Evolutionary conservation across 2,797 vertebrate genomes (phyloP).

Genomic region (Thalassophryne amazonica): DNA sequence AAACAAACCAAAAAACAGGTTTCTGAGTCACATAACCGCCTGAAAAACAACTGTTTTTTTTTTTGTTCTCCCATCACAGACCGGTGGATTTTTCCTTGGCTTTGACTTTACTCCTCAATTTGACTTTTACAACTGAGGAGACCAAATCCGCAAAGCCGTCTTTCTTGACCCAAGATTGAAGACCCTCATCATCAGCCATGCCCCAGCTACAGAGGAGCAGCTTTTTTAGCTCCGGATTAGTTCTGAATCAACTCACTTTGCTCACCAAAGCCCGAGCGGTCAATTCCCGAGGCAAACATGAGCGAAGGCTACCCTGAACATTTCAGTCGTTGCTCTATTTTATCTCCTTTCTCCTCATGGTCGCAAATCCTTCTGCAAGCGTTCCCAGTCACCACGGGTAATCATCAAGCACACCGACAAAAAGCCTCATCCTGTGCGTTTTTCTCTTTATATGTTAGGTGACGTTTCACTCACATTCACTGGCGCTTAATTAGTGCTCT

Average conservation of each 20-base stretch:
- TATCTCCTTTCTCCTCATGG: slow-evolving; percentile 16
- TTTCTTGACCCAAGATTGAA: slow-evolving; percentile 24
- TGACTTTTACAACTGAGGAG: slow-evolving; percentile 41
- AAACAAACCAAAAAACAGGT: slow-evolving; percentile 27
- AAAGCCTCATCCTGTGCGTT: slow-evolving; percentile 33
- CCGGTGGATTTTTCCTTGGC: slow-evolving; percentile 15
- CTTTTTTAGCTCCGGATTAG: slow-evolving; percentile 63
- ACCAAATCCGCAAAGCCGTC: slow-evolving; percentile 33
- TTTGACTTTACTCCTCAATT: slow-evolving; percentile 40
- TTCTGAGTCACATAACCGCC: slow-evolving; percentile 21
- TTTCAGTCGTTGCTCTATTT: slow-evolving; percentile 31
- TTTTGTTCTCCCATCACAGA: no score
- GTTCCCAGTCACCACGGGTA: slow-evolving; percentile 24
- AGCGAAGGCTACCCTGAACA: slow-evolving; percentile 34
- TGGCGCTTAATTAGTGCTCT: slow-evolving; percentile 56
- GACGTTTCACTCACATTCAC: slow-evolving; percentile 58
- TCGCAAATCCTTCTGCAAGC: slow-evolving; percentile 43
- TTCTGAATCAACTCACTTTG: slow-evolving; percentile 50
- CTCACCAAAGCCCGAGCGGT: slow-evolving; percentile 37
- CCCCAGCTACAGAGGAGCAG: slow-evolving; percentile 22
- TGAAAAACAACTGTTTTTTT: slow-evolving; percentile 32
- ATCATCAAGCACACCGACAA: slow-evolving; percentile 36
- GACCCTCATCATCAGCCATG: slow-evolving; percentile 16
- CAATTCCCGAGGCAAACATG: slow-evolving; percentile 46
- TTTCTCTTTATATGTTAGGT: slow-evolving; percentile 32